Evolutionary conservation across 2,797 vertebrate species (phyloP), one percentile per base, ranked within the genome.

Genomic region (Benthosema pterotum): DNA sequence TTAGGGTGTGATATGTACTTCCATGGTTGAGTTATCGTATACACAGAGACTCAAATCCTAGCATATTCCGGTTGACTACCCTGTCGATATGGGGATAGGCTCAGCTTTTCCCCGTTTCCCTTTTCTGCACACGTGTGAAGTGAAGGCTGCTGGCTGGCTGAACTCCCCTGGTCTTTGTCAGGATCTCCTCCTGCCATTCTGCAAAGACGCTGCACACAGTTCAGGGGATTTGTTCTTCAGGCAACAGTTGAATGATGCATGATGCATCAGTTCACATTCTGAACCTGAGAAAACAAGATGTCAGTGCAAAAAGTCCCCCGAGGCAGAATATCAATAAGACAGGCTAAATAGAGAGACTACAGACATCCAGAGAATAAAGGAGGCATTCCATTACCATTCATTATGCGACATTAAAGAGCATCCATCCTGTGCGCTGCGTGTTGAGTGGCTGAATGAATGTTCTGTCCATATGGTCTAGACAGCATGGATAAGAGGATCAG

Each of bases 81-180:
- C 52, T 46, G 22, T 13, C 13, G 69, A 64, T 1, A 67, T n/a
- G 59, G 51, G 7, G 32, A 61, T n/a, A n/a, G n/a, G 46, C 48
- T 62, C 56, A 58, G 52, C 55, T 45, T 11, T n/a, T 52, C 15
- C 19, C 43, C 22, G 16, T 45, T 46, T 25, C 45, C 32, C 11
- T 13, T 38, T 38, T 49, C 11, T 16, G 7, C 22, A 22, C 15
- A 60, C 11, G 19, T 22, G 17, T 38, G 22, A 18, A 28, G 17
- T 38, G 22, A 18, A 28, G 54, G 13, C 15, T 53, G 22, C 42
- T 42, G 54, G 13, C 15, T 53, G 22, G 25, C 47, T n/a, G n/a
- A n/a, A n/a, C n/a, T 43, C n/a, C 16, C 28, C 43, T n/a, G 18
- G 43, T 28, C 58, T 48, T 43, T 60, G 19, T 15, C 28, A 2